These are phyloP conservation scores for Notoglanidium macrostoma DNA, from an alignment of 2,797 vertebrate genomes.

Conservation along the genomic window DNA sequence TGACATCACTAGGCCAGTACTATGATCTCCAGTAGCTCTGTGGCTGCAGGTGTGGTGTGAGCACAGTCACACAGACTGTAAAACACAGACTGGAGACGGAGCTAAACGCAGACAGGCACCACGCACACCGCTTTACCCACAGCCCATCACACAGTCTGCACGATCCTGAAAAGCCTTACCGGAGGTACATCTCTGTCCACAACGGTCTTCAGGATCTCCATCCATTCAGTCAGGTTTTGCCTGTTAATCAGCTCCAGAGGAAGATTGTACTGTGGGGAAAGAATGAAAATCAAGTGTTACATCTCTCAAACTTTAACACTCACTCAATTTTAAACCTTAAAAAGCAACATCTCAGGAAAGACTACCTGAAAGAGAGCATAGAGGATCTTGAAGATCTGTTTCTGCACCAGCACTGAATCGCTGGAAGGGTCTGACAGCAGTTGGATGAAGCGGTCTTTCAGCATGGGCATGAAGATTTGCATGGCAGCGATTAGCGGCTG, in stretches of 20 bases:
- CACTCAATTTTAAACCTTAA: background rate
- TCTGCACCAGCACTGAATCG: conserved; percentile 96
- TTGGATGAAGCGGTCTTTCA: conserved; percentile 96
- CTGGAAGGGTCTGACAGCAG: conserved; percentile 90
- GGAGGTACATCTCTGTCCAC: conserved; percentile 95
- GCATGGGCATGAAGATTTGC: conserved; percentile 97
- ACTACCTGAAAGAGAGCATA: conserved; percentile 98
- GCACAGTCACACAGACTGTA: conserved; percentile 76
- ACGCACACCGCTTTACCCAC: conserved; percentile 80
- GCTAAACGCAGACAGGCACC: conserved; percentile 82
- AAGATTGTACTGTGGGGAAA: conserved; percentile 86
- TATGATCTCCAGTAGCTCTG: conserved; percentile 90
- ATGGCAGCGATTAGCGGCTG: conserved; percentile 95
- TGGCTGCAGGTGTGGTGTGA: conserved; percentile 85
- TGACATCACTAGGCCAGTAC: conserved; percentile 91
- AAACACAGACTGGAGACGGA: conserved; percentile 78
- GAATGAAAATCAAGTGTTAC: background rate
- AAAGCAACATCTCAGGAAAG: background rate
- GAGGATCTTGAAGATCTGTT: conserved; percentile 99
- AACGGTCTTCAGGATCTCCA: conserved; percentile 97
- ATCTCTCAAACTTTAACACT: background rate
- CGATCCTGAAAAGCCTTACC: conserved; percentile 73
- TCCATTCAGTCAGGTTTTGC: conserved; percentile 97
- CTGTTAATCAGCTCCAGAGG: conserved; percentile 98
- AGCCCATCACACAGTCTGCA: conserved; percentile 25